Evolutionary conservation across 2,113 vertebrate genomes (phyloP), one percentile per base, ranked within the genome.

Genomic region (Herpetotheres cachinnans): DNA sequence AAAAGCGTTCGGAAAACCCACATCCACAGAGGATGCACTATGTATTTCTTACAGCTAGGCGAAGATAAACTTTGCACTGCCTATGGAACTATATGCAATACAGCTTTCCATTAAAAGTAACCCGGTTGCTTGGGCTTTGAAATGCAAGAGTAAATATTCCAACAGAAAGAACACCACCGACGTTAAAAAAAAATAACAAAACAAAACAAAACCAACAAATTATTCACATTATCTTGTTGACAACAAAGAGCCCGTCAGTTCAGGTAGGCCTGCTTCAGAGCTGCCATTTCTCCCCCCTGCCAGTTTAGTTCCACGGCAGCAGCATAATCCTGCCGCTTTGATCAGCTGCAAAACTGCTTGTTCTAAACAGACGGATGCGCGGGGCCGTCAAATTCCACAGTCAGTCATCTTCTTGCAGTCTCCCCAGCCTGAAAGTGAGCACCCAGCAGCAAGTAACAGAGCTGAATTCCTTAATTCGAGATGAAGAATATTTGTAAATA

Each of bases 281-380:
- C 86, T 90, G 90, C 50, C 69, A 29, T 55, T 86, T 40, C 65
- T 63, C 44, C 82, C 26, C 42, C 38, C 10, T 21, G 1, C 5
- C 89, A 66, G 70, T 73, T 95, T 46, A 89, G 83, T 58, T 89
- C 30, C 78, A 22, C 8, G 3, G 91, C 89, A 94, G 93, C 91
- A 82, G 73, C 73, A n/a, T 58, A 72, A 91, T 96, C 78, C 86
- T 77, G 25, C 56, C 0, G 25, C 95, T 97, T 95, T 95, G 95
- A 96, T 95, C 95, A 95, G 66, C 89, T 65, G 58, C 77, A 76
- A 13, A 89, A 29, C 13, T 17, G 81, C 81, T 77, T 76, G 90
- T 82, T 71, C 5, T 10, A 29, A 81, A 36, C 83, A 94, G 86
- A 81, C 77, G 9, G 85, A 65, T 11, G 49, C 36, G 1, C 3